Evolutionary conservation across 2,797 vertebrate genomes (phyloP).

Genomic region (Rhincodon typus): DNA sequence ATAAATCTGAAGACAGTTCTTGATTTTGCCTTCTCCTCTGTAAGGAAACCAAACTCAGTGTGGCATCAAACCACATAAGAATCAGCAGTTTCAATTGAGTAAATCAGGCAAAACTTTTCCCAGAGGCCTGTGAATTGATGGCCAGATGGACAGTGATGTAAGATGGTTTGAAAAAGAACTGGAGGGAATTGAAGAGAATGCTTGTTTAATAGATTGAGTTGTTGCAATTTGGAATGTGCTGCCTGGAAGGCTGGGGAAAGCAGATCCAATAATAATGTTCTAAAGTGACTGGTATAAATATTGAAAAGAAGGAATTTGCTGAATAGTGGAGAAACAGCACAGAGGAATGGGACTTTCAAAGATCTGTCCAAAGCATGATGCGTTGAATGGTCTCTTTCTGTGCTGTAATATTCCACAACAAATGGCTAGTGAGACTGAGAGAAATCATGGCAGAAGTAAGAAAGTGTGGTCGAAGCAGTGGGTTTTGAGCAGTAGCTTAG

Average conservation of each 20-base stretch:
- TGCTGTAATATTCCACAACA: not conserved
- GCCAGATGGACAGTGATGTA: not conserved
- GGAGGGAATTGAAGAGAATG: not conserved
- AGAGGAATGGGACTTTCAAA: not conserved
- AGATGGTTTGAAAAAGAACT: not conserved
- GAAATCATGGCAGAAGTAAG: not conserved
- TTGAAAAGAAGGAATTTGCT: not conserved
- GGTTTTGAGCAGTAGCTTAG: too few relatives aligned
- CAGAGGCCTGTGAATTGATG: too few relatives aligned
- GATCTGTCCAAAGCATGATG: not conserved
- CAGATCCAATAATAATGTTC: not conserved
- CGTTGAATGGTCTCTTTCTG: not conserved
- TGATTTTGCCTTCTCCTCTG: too few relatives aligned
- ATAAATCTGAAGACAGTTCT: too few relatives aligned
- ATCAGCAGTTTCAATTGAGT: not conserved
- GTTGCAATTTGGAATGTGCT: not conserved
- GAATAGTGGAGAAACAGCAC: not conserved
- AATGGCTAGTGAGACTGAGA: not conserved
- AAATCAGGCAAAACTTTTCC: not conserved
- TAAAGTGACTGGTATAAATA: not conserved
- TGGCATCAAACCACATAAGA: too few relatives aligned
- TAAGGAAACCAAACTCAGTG: too few relatives aligned
- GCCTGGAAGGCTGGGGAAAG: not conserved
- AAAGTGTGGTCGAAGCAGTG: not conserved
- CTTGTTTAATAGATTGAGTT: too few relatives aligned